Base-by-base conservation (phyloP, 2,888 invertebrate genomes). In the Baronia brevicornis region DNA sequence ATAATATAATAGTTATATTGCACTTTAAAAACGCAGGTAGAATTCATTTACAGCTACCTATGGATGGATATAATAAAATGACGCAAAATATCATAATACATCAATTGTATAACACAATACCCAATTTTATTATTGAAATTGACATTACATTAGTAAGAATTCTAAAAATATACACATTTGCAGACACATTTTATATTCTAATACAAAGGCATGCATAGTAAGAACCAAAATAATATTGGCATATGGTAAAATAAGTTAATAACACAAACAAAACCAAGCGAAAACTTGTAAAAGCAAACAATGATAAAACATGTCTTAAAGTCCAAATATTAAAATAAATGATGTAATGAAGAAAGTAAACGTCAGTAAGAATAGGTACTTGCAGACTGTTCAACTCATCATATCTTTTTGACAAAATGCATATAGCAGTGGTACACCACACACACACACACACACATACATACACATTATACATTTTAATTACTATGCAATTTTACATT, bases 251-350 rank as follows among this genome's bases (percentile, higher is more conserved):
- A 70, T 75, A 77, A 71, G 68, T 73, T 74, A 75, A 58, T 62
- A 62, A 64, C 66, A 70, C 62, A 69, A 72, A 67, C 61, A 68
- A 70, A 62, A 54, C 56, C 62, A 75, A 74, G 68, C 73, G 43
- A 64, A 70, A 63, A 60, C 57, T 22, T 28, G 14, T 19, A 14
- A 36, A 31, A 36, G 31, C 36, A 31, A 31, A 66, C 66, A 61
- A 56, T 60, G 54, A 56, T 57, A 62, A 51, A 44, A 48, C 45
- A 48, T 49, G 57, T 58, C 54, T 51, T 54, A 50, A 52, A 53
- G 51, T 53, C 50, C 47, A 48, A 46, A 40, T 32, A 34, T 28
- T 33, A 39, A 23, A 33, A 25, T 32, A 36, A 38, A 25, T 26
- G 19, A 26, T 26, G n/a, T n/a, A n/a, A n/a, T n/a, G n/a, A n/a